A percentile compares a stretch with the other conserved stretches of the same genome.
Evolutionary conservation across 2,797 vertebrate species (phyloP).

Genomic region (Buceros bicornis): DNA sequence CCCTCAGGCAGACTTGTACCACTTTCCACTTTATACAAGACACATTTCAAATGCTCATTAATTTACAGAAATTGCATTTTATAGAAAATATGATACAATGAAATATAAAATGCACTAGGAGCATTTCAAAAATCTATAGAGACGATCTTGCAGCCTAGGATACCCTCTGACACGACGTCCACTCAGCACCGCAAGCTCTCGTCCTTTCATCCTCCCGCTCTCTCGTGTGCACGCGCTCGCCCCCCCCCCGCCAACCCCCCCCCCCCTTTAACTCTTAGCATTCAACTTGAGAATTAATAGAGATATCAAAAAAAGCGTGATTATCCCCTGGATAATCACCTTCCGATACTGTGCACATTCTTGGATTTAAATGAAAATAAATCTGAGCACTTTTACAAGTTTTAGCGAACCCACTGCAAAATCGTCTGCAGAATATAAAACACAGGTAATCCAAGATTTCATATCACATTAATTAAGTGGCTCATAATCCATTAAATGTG

Average conservation of each 20-base stretch:
- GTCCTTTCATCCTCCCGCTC: conserved; percentile 38
- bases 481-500: conserved; percentile 81
- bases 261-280: conserved; percentile 49
- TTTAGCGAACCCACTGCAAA: conserved; percentile 72
- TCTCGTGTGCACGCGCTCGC: conserved; percentile 33
- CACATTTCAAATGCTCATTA: conserved; percentile 77
- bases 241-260: not conserved
- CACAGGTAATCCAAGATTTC: conserved; percentile 78
- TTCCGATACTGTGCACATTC: conserved; percentile 71
- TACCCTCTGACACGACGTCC: conserved; percentile 52
- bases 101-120: conserved; percentile 80
- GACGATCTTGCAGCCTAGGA: conserved; percentile 72
- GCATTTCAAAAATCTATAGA: conserved; percentile 77
- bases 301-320: conserved; percentile 63
- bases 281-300: conserved; percentile 70
- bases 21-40: conserved; percentile 75
- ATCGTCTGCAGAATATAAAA: conserved; percentile 76
- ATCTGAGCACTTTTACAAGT: conserved; percentile 75
- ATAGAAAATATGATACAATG: conserved; percentile 80
- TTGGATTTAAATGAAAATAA: conserved; percentile 79
- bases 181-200: conserved; percentile 50
- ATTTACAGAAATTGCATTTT: conserved; percentile 80
- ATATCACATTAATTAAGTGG: conserved; percentile 80
- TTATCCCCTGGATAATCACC: conserved; percentile 74
- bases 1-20: conserved; percentile 70